Conservation (phyloP, 1,140 invertebrate species). For the Drusus annulatus region DNA sequence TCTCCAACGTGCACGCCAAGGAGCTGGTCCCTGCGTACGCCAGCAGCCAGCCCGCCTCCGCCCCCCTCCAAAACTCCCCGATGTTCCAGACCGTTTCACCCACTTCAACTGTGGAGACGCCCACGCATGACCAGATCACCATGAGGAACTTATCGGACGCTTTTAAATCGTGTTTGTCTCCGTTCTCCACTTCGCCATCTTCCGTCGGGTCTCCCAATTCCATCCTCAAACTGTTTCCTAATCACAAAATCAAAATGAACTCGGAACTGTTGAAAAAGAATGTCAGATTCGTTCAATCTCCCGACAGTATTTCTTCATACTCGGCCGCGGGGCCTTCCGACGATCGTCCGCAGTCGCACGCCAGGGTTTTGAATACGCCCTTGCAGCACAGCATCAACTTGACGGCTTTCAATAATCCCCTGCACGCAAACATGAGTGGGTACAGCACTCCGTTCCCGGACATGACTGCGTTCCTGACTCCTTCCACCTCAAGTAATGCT, state of each 20-base stretch:
- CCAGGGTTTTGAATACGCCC: too few species aligned
- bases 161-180: neutral
- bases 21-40: neutral
- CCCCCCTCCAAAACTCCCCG: neutral
- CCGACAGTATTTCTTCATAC: neutral
- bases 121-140: neutral
- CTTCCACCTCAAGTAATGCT: too few species aligned
- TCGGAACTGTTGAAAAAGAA: conserved; percentile 20
- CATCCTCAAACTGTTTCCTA: neutral
- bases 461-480: neutral
- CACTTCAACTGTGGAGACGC: conserved; percentile 25
- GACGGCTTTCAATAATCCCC: too few species aligned
- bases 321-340: too few species aligned
- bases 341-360: too few species aligned
- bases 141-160: neutral
- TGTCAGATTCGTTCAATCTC: conserved; percentile 17
- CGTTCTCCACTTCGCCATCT: neutral
- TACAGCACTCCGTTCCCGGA: too few species aligned
- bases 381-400: too few species aligned
- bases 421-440: too few species aligned
- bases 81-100: conserved; percentile 21
- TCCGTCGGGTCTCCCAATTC: too few species aligned
- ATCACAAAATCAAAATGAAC: conserved; percentile 11
- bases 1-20: neutral
- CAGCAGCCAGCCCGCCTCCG: neutral